Conservation (phyloP, 2,797 vertebrate genomes). For the Hoplostethus mediterraneus region DNA sequence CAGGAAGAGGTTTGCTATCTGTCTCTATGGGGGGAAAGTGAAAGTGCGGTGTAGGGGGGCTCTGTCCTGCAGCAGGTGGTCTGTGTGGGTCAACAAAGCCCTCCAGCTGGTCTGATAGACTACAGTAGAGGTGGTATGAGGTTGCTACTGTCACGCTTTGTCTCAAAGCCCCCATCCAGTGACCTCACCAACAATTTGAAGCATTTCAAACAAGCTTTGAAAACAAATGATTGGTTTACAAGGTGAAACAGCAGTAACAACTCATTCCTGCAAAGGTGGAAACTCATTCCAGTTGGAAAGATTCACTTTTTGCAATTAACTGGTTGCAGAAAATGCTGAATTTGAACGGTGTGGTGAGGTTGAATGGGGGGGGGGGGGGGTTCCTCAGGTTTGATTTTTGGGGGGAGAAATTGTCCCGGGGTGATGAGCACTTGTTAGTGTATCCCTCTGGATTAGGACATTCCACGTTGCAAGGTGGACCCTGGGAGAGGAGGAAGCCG, state of each 20-base stretch:
- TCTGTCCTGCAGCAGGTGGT: slow-evolving; percentile 79
- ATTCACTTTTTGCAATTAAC: slow-evolving; percentile 18
- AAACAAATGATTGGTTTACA: slow-evolving; percentile 43
- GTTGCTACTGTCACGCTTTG: slow-evolving; percentile 43
- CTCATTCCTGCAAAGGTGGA: background rate
- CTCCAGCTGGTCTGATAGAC: slow-evolving; percentile 63
- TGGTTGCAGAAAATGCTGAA: background rate
- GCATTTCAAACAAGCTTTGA: slow-evolving; percentile 41
- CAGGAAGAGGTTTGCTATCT: slow-evolving; percentile 58
- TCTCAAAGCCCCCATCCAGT: slow-evolving; percentile 28
- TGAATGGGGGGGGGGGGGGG: slow-evolving; percentile 20
- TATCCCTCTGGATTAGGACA: slow-evolving; percentile 67
- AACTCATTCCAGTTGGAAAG: background rate
- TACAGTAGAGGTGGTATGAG: slow-evolving; percentile 56
- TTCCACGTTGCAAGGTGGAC: slow-evolving; percentile 78
- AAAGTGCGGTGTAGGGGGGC: slow-evolving; percentile 61
- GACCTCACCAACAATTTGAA: slow-evolving; percentile 35
- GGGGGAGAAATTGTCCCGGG: slow-evolving; percentile 50
- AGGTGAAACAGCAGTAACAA: slow-evolving; percentile 17
- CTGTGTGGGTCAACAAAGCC: slow-evolving; percentile 67
- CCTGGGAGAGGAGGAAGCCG: slow-evolving; percentile 42
- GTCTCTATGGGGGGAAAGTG: slow-evolving; percentile 50
- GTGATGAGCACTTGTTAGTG: slow-evolving; percentile 45
- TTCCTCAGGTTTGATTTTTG: slow-evolving; percentile 11
- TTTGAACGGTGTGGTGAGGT: background rate